Evolutionary conservation across 1,140 invertebrate species (phyloP), one percentile per base, ranked within the genome.

Genomic region (Trinorchestia longiramus): DNA sequence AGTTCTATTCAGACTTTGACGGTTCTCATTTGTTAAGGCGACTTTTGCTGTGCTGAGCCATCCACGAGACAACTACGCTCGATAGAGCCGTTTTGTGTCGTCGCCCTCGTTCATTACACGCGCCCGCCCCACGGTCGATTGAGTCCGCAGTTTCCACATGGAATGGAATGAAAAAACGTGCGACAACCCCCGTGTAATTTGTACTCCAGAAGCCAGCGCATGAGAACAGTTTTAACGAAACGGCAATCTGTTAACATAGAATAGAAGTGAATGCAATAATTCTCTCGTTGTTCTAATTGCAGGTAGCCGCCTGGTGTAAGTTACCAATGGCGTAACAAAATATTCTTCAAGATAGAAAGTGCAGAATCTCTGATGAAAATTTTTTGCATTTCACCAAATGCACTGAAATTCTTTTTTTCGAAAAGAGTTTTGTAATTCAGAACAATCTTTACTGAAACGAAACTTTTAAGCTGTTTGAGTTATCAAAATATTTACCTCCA

Each of bases 11-110:
- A 91, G 88, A 3, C 41, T 42, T 15, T 91, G 88, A 91, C 88
- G 41, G 43, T 19, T 42, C 88, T 4, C 88, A 91, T 91, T 91
- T 91, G 88, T 91, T 91, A 36, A 43, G 41, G 6, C 19, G 88
- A 43, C 11, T 91, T 91, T 91, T 44, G 41, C 36, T 8, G 40
- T 8, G 36, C 87, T 42, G 41, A 8, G 88, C 41, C 41, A 28
- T 23, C 88, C 41, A 43, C 0, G 88, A 0, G 41, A 43, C 88
- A 41, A 42, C 41, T 91, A 23, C 88, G 88, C 88, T 91, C 88
- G 88, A 91, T 91, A 43, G 88, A 91, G 43, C 19, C 88, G 88
- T 91, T 91, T 42, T 91, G 88, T 91, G 41, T 19, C 11, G 62
- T 41, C 43, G 41, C 88, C 43, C 11, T 43, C 28, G 41, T 91